Conservation (phyloP, 2,113 vertebrate species). For the Equus przewalskii region DNA sequence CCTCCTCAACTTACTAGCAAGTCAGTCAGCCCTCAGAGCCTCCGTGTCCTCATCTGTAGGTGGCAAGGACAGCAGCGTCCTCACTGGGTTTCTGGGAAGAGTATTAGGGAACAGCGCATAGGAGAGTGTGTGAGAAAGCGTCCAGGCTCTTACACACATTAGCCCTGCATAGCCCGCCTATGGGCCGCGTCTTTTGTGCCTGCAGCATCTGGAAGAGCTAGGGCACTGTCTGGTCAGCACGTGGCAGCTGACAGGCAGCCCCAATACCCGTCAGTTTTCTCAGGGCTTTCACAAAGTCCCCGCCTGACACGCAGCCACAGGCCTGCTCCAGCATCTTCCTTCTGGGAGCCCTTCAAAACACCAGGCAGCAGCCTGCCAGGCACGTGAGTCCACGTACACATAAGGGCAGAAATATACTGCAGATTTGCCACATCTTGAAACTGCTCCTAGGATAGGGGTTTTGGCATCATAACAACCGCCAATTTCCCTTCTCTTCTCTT, state of each 20-base stretch:
- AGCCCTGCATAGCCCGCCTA: not conserved
- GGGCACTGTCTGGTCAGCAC: not conserved
- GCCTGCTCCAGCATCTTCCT: not conserved
- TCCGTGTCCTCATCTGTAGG: accelerated
- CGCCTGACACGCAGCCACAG: not conserved
- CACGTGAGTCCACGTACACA: accelerated
- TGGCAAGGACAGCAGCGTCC: not conserved
- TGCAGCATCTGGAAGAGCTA: not conserved
- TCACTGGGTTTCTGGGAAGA: not conserved
- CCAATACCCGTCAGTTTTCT: not conserved
- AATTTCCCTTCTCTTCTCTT: not conserved
- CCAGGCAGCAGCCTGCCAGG: accelerated
- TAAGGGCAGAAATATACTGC: not conserved
- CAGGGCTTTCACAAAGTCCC: not conserved
- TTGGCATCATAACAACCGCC: not conserved
- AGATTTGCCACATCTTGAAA: not conserved
- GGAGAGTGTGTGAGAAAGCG: not conserved
- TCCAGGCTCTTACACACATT: accelerated
- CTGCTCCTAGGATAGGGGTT: not conserved
- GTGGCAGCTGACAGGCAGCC: not conserved
- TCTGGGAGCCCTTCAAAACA: too few relatives aligned
- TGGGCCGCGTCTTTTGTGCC: not conserved
- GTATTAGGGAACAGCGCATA: not conserved
- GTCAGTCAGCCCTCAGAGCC: not conserved
- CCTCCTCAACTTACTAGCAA: not conserved